A percentile compares a stretch with the other conserved stretches of the same genome.
Conservation (phyloP, 1,140 invertebrate species). For the Mactra quadrangularis region DNA sequence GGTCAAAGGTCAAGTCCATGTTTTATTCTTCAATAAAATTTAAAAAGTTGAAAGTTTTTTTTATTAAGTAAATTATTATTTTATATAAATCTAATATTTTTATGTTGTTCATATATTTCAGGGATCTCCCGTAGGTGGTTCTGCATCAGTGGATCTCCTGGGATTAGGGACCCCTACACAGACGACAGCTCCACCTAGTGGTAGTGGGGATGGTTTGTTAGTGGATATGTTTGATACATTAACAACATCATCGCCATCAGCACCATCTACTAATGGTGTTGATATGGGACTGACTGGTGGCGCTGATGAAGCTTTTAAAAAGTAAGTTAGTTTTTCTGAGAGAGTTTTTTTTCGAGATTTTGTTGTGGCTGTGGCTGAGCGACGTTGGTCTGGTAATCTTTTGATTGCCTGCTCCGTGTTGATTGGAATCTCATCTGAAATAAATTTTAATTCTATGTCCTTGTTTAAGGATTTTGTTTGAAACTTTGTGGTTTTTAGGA, state of each 20-base stretch:
- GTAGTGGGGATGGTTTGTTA: constrained; percentile 61
- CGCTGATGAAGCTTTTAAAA: constrained; percentile 74
- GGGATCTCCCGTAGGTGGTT: constrained; percentile 45
- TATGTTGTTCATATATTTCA: constrained; percentile 1
- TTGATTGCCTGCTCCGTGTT: too few species aligned
- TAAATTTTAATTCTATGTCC: too few species aligned
- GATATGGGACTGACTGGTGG: constrained; percentile 69
- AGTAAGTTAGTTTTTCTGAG: constrained; percentile 61
- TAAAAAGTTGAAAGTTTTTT: too few species aligned
- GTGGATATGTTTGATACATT: constrained; percentile 74
- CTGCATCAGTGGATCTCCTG: constrained; percentile 73
- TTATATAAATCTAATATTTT: too few species aligned
- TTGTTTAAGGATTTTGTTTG: too few species aligned
- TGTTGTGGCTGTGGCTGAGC: neutral
- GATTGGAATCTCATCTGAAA: too few species aligned
- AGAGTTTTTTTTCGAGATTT: neutral
- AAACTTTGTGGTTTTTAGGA: too few species aligned
- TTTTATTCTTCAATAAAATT: too few species aligned
- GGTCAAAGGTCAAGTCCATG: too few species aligned
- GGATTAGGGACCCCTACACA: constrained; percentile 69
- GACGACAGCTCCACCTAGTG: constrained; percentile 45
- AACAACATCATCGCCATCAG: neutral
- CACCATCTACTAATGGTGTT: constrained; percentile 66
- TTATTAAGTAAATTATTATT: too few species aligned
- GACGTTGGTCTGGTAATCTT: too few species aligned